phyloP scores from a whole-genome alignment of 2,797 vertebrate species.

The Sylvilagus floridanus region DNA sequence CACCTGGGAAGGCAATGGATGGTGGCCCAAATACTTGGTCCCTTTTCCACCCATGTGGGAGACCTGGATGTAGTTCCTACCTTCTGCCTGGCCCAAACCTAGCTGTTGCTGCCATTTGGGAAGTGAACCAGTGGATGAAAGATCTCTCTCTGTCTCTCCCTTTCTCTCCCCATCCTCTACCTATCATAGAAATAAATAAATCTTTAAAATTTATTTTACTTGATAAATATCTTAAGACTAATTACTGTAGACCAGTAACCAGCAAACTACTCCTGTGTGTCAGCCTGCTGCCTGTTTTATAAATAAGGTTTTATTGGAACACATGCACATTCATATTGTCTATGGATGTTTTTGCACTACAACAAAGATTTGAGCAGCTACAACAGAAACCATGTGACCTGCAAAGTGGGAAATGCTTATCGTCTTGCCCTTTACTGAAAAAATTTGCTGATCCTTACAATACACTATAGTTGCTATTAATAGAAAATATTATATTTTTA shows the following conservation, averaged over 20 bases:
- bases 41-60: too few relatives aligned
- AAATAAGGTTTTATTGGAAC: slow-evolving; percentile 40
- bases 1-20: too few relatives aligned
- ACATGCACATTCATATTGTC: background rate
- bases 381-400: background rate
- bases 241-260: background rate
- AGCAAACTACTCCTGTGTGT: background rate
- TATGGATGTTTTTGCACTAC: background rate
- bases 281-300: background rate
- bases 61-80: too few relatives aligned
- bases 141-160: too few relatives aligned
- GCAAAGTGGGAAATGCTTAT: background rate
- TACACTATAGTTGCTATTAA: background rate
- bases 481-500: background rate
- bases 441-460: background rate
- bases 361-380: background rate
- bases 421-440: background rate
- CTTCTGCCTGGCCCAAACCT: too few relatives aligned
- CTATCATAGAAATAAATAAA: too few relatives aligned
- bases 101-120: too few relatives aligned
- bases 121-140: too few relatives aligned
- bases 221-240: background rate
- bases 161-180: too few relatives aligned
- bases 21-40: too few relatives aligned
- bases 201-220: background rate